Conservation (phyloP, 2,113 vertebrate species). For the Antigone vipio region DNA sequence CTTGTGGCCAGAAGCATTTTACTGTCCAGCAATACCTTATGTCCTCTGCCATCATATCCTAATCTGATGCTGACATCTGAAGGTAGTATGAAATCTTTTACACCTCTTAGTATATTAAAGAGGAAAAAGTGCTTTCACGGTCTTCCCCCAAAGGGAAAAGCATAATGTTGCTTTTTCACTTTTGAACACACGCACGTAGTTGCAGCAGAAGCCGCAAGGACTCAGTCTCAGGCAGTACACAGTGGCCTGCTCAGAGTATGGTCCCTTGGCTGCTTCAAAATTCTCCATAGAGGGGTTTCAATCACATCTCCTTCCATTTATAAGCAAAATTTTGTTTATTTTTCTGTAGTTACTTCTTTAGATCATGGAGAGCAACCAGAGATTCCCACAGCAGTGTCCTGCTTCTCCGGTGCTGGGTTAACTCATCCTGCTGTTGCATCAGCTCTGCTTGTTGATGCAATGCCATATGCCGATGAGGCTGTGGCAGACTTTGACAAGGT, state of each 20-base stretch:
- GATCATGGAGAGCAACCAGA: fast-evolving
- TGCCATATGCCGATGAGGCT: fast-evolving
- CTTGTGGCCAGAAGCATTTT: constrained; percentile 61
- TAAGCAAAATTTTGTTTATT: not conserved
- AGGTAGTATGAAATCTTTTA: constrained; percentile 39
- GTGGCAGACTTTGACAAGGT: not conserved
- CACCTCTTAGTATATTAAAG: constrained; percentile 13
- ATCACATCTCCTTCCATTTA: not conserved
- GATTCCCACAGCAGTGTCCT: not conserved
- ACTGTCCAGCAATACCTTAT: constrained; percentile 57
- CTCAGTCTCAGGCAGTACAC: not conserved
- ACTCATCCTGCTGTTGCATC: not conserved
- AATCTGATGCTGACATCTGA: constrained; percentile 40
- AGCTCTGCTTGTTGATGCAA: not conserved
- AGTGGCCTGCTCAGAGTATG: not conserved
- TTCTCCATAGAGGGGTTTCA: not conserved
- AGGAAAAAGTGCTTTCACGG: not conserved
- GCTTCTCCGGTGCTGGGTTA: fast-evolving
- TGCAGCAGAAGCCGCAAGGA: not conserved
- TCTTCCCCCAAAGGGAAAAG: not conserved
- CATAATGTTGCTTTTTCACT: not conserved
- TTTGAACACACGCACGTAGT: not conserved
- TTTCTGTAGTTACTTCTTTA: not conserved
- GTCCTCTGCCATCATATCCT: constrained; percentile 65
- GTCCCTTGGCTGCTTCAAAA: not conserved